Percentiles rank a stretch among this genome's conserved stretches.
Conservation (phyloP, 2,113 vertebrate genomes). For the Cyprinodon variegatus region DNA sequence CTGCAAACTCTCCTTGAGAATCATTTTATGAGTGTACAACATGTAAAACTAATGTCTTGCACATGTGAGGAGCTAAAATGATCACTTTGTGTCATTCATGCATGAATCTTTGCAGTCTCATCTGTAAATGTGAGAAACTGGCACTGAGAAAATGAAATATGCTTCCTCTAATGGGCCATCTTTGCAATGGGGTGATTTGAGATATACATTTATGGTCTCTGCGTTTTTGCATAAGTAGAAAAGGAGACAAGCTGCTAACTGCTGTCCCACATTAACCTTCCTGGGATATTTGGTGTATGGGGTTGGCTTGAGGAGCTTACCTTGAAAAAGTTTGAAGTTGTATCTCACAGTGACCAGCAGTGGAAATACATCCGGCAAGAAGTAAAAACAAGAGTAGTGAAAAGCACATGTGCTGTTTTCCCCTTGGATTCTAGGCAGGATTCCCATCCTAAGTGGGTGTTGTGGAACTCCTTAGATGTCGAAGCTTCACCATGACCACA, state of each 20-base stretch:
- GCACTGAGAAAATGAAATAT: conserved; percentile 31
- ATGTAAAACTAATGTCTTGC: conserved; percentile 69
- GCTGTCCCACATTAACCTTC: conserved; percentile 35
- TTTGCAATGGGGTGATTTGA: conserved; percentile 30
- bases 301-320: conserved; percentile 31
- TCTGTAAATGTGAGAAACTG: conserved; percentile 51
- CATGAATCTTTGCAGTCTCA: conserved; percentile 56
- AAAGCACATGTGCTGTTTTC: conserved; percentile 19
- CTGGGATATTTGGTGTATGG: conserved; percentile 13
- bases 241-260: conserved; percentile 1
- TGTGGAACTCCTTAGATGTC: conserved; percentile 59
- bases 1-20: conserved; percentile 65
- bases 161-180: conserved; percentile 39
- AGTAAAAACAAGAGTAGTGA: conserved; percentile 17
- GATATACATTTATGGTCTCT: conserved; percentile 20
- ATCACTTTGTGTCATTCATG: conserved; percentile 57
- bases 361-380: conserved; percentile 29
- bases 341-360: conserved; percentile 30
- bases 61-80: conserved; percentile 61
- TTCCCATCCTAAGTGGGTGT: conserved; percentile 61
- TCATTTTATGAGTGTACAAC: conserved; percentile 66
- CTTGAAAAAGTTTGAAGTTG: conserved; percentile 17
- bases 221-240: conserved; percentile 13
- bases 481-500: conserved; percentile 61
- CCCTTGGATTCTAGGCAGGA: conserved; percentile 27